These are phyloP conservation scores for Enteromius radiatus DNA, from an alignment of 2,797 vertebrate species.

Conservation along the genomic window DNA sequence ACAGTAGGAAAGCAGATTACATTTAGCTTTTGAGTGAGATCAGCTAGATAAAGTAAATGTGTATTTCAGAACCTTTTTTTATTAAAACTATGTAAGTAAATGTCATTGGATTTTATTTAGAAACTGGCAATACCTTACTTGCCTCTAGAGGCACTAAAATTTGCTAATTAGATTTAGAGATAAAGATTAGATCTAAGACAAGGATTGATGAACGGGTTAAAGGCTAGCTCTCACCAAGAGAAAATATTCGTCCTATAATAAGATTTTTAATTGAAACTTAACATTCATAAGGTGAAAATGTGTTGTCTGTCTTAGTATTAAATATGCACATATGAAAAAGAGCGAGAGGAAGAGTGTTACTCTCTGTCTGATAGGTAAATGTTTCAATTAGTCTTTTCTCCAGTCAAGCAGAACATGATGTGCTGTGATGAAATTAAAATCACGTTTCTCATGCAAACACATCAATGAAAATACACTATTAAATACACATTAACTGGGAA, in stretches of 20 bases:
- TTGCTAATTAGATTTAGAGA: not conserved
- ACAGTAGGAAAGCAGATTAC: not conserved
- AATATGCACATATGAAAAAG: not conserved
- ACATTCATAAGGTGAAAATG: not conserved
- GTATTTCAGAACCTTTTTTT: not conserved
- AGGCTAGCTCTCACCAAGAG: not conserved
- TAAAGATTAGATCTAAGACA: slow-evolving; percentile 5
- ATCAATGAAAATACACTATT: slow-evolving; percentile 49
- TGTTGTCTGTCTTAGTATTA: not conserved
- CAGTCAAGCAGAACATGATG: slow-evolving; percentile 46
- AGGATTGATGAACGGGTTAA: not conserved
- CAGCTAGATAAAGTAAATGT: not conserved
- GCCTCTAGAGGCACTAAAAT: not conserved
- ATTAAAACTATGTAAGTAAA: slow-evolving; percentile 10
- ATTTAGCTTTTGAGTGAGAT: not conserved
- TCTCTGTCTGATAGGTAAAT: slow-evolving; percentile 37
- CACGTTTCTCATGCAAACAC: slow-evolving; percentile 22
- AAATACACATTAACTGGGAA: slow-evolving; percentile 49
- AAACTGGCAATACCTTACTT: not conserved
- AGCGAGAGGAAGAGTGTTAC: slow-evolving; percentile 2
- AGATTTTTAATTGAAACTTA: not conserved
- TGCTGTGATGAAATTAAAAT: slow-evolving; percentile 35
- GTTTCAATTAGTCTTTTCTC: slow-evolving; percentile 51
- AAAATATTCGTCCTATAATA: not conserved
- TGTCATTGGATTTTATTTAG: not conserved